phyloP scores from a whole-genome alignment of 2,888 invertebrate genomes.

The Zaprionus lineosus region DNA sequence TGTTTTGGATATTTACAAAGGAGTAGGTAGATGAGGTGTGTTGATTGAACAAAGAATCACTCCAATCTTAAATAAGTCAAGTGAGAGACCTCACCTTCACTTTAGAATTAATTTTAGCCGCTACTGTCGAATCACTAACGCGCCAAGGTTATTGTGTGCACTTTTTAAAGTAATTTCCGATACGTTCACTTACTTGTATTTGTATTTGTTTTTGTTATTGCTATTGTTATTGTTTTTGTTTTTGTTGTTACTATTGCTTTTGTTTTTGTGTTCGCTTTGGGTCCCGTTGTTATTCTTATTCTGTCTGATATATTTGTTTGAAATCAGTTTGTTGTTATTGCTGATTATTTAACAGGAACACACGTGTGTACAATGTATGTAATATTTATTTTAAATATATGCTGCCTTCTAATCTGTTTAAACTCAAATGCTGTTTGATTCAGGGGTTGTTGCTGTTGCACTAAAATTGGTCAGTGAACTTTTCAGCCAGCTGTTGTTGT shows the following conservation, averaged over 20 bases:
- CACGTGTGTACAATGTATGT: conserved; percentile 13
- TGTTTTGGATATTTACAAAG: neutral
- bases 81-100: conserved; percentile 39
- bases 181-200: conserved; percentile 45
- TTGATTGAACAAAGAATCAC: conserved; percentile 7
- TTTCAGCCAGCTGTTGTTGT: conserved; percentile 51
- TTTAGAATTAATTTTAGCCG: conserved; percentile 33
- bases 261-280: conserved; percentile 2
- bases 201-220: conserved; percentile 1
- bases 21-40: neutral
- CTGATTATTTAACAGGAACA: conserved; percentile 44
- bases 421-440: conserved; percentile 38
- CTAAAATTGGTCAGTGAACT: conserved; percentile 66
- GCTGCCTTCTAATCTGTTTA: conserved; percentile 17
- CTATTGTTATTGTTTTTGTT: conserved; percentile 12
- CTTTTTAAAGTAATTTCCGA: conserved; percentile 37
- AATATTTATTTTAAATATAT: neutral
- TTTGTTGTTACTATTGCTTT: neutral
- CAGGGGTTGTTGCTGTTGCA: conserved; percentile 57
- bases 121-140: conserved; percentile 28
- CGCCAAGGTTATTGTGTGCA: conserved; percentile 50
- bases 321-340: conserved; percentile 6
- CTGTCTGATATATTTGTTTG: conserved; percentile 5
- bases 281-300: too few species aligned
- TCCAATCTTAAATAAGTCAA: conserved; percentile 36